Evolutionary conservation across 2,113 vertebrate genomes (phyloP).

Genomic region (Vidua macroura): DNA sequence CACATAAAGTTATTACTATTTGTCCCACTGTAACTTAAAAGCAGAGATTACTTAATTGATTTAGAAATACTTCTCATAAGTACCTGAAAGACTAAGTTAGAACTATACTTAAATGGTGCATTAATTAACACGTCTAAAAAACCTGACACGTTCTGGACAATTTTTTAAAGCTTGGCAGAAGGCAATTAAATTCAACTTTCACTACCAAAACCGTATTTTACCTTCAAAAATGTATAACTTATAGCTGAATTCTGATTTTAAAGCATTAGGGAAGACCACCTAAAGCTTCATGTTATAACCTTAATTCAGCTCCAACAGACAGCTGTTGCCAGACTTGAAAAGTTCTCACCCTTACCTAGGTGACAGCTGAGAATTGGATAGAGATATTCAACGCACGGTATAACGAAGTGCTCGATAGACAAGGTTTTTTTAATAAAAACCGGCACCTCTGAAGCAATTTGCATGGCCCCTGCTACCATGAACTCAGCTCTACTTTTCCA

Average conservation of each 20-base stretch:
- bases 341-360: not conserved
- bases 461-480: not conserved
- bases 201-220: not conserved
- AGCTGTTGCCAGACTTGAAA: not conserved
- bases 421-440: not conserved
- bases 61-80: not conserved
- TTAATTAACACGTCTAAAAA: not conserved
- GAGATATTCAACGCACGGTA: not conserved
- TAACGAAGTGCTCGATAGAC: not conserved
- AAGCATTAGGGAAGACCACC: not conserved
- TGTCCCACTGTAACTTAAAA: not conserved
- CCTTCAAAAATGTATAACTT: not conserved
- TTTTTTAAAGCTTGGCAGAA: not conserved
- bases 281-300: not conserved
- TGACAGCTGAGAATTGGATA: not conserved
- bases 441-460: fast-evolving
- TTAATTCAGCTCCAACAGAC: not conserved
- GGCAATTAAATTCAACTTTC: not conserved
- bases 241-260: not conserved
- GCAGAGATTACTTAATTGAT: not conserved
- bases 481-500: not conserved
- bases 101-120: not conserved
- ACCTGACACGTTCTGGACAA: not conserved
- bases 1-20: not conserved
- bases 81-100: not conserved